phyloP scores from a whole-genome alignment of 1,140 invertebrate genomes.

The Atta colombica region DNA sequence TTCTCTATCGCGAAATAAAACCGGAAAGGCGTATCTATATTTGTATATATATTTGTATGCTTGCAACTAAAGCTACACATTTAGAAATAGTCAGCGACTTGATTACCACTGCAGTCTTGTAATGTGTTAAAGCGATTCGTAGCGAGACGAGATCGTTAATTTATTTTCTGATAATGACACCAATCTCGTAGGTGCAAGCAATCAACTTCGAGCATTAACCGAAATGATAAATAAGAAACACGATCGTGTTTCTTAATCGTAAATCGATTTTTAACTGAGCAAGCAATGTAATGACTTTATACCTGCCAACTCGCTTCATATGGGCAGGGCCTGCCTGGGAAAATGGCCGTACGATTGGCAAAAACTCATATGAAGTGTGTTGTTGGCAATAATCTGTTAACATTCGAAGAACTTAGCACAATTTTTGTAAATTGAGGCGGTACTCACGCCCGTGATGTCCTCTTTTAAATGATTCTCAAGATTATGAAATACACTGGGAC shows the following conservation, averaged over 20 bases:
- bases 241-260: too few species aligned
- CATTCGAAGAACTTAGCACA: background rate
- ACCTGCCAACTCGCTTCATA: slow-evolving; percentile 9
- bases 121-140: background rate
- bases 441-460: background rate
- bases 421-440: background rate
- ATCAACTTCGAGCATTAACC: background rate
- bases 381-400: background rate
- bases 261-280: background rate
- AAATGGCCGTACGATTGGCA: background rate
- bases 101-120: background rate
- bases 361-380: slow-evolving; percentile 1
- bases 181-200: slow-evolving; percentile 4
- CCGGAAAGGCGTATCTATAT: background rate
- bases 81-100: slow-evolving; percentile 15
- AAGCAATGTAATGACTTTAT: slow-evolving; percentile 19
- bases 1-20: too few species aligned
- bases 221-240: background rate
- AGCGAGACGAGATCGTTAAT: background rate
- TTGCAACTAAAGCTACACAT: slow-evolving; percentile 6
- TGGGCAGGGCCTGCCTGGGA: slow-evolving; percentile 9
- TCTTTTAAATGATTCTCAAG: background rate
- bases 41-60: background rate
- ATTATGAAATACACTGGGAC: too few species aligned
- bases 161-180: slow-evolving; percentile 11